A percentile compares a stretch with the other conserved stretches of the same genome.
Conservation (phyloP, 2,113 vertebrate species). For the Seriola dumerili region DNA sequence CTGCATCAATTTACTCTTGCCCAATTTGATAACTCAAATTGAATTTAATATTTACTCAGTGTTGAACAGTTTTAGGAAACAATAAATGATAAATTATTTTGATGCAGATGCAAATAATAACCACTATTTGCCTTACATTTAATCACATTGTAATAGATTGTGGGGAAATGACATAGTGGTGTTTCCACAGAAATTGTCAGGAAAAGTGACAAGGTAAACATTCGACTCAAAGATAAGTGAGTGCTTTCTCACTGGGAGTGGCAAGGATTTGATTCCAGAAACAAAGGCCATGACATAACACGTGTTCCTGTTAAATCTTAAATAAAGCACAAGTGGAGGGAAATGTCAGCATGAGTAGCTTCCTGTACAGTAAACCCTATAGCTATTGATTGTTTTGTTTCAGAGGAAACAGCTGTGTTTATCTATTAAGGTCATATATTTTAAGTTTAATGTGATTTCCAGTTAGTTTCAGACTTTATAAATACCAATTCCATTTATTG, state of each 20-base stretch:
- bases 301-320: conserved; percentile 53
- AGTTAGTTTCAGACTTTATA: conserved; percentile 33
- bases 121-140: neutral
- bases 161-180: conserved; percentile 28
- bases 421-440: conserved; percentile 52
- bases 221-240: conserved; percentile 61
- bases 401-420: conserved; percentile 42
- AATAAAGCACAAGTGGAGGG: conserved; percentile 26
- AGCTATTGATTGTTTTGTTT: conserved; percentile 39
- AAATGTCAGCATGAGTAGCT: conserved; percentile 57
- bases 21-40: neutral
- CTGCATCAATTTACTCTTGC: neutral
- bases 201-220: conserved; percentile 44
- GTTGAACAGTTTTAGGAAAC: neutral
- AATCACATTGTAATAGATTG: neutral
- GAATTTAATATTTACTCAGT: neutral
- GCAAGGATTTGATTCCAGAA: conserved; percentile 49
- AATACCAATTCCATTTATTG: conserved; percentile 9
- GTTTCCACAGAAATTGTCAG: conserved; percentile 14
- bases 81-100: neutral
- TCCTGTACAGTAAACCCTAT: conserved; percentile 61
- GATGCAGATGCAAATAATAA: neutral
- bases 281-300: conserved; percentile 56
- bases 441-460: conserved; percentile 31
- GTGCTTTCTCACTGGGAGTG: conserved; percentile 60